Conservation (phyloP, 2,113 vertebrate species). For the Corythoichthys haematopterus region DNA sequence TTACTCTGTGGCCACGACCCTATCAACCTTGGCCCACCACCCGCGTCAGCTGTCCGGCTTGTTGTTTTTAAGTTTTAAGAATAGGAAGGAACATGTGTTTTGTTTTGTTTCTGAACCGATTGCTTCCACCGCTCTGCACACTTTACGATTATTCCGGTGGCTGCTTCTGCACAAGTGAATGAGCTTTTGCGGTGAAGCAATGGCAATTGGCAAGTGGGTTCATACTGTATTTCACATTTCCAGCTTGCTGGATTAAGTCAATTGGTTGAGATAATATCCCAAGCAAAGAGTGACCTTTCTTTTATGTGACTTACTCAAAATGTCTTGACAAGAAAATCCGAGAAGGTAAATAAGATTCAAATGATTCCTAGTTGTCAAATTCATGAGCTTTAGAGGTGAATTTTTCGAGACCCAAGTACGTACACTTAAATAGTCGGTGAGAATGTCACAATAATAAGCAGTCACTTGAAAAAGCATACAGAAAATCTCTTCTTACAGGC, state of each 20-base stretch:
- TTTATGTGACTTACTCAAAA: slow-evolving; percentile 13
- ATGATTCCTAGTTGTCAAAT: slow-evolving; percentile 13
- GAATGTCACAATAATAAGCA: slow-evolving; percentile 5
- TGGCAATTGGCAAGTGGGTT: slow-evolving; percentile 16
- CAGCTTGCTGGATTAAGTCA: slow-evolving; percentile 54
- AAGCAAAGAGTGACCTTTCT: slow-evolving; percentile 44
- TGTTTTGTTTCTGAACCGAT: slow-evolving; percentile 14
- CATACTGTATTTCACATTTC: slow-evolving; percentile 47
- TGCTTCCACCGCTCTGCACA: slow-evolving; percentile 21
- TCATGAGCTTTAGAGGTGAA: background rate
- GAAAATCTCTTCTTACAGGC: background rate
- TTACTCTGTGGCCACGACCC: slow-evolving; percentile 50
- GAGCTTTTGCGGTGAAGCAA: slow-evolving; percentile 24
- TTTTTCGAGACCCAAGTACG: background rate
- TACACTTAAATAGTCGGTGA: background rate
- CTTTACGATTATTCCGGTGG: slow-evolving; percentile 33
- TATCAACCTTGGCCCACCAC: slow-evolving; percentile 27
- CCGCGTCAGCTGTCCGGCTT: slow-evolving; percentile 26
- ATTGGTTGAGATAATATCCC: slow-evolving; percentile 46
- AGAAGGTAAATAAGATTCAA: slow-evolving; percentile 30
- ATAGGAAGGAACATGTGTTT: background rate
- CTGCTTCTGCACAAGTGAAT: slow-evolving; percentile 26
- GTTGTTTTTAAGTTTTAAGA: slow-evolving; percentile 22
- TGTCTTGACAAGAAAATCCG: background rate
- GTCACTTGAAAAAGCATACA: too few relatives aligned